Percentiles rank a stretch among this genome's conserved stretches.
These are phyloP conservation scores for Dicaeum eximium DNA, from an alignment of 2,113 vertebrate species.

Conservation along the genomic window DNA sequence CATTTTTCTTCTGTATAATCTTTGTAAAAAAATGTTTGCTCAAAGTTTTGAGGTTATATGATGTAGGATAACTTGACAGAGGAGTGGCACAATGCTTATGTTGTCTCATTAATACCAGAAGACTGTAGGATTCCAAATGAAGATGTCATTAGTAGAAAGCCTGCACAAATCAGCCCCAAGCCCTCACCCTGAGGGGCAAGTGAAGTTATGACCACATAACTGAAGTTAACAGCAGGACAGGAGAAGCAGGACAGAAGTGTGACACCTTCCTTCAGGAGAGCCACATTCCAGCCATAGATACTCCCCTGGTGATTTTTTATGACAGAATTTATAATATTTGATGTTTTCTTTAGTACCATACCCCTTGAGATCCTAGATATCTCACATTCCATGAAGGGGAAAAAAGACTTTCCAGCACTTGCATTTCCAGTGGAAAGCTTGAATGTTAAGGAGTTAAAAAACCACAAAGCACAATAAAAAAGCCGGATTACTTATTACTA, in stretches of 20 bases:
- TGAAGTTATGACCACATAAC: neutral
- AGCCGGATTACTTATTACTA: neutral
- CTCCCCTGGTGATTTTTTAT: neutral
- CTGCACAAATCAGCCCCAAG: neutral
- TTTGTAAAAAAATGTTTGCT: neutral
- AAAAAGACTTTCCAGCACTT: neutral
- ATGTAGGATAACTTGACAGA: neutral
- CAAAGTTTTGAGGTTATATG: neutral
- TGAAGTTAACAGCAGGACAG: neutral
- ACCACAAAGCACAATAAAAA: neutral
- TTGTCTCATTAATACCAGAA: neutral
- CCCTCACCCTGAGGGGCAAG: neutral
- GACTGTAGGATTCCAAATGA: neutral
- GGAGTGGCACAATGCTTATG: neutral
- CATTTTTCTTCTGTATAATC: neutral
- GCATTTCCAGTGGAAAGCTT: neutral
- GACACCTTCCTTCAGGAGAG: neutral
- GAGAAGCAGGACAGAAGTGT: neutral
- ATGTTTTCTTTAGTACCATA: neutral
- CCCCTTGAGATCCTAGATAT: neutral
- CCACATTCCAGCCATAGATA: neutral
- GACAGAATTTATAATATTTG: neutral
- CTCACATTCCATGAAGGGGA: neutral
- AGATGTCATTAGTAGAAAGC: neutral
- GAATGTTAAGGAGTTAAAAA: neutral